Conservation (phyloP, 1,140 invertebrate species). For the Drosophila tristis region DNA sequence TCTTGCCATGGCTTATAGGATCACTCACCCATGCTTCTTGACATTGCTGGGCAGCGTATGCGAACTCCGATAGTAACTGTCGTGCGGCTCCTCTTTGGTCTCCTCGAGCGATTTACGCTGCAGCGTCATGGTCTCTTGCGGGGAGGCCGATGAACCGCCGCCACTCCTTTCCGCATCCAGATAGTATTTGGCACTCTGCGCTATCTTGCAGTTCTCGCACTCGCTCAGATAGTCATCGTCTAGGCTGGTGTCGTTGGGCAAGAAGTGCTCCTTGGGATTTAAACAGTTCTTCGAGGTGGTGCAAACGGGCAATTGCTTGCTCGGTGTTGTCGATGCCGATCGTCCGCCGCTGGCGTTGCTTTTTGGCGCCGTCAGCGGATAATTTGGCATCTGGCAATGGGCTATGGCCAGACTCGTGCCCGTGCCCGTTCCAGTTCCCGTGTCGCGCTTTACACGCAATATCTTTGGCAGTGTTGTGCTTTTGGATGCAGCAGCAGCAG, state of each 20-base stretch:
- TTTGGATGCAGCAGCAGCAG: slow-evolving; percentile 21
- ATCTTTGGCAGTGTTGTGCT: slow-evolving; percentile 63
- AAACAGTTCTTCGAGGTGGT: slow-evolving; percentile 83
- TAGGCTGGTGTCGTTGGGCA: slow-evolving; percentile 85
- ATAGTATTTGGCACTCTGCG: slow-evolving; percentile 88
- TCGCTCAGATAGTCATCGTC: slow-evolving; percentile 91
- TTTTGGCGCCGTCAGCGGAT: slow-evolving; percentile 52
- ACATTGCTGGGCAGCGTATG: slow-evolving; percentile 89
- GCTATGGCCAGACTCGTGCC: slow-evolving; percentile 49
- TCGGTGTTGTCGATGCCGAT: slow-evolving; percentile 25
- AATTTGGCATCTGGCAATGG: slow-evolving; percentile 77
- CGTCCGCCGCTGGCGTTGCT: slow-evolving; percentile 15
- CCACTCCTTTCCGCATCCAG: slow-evolving; percentile 86
- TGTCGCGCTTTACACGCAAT: slow-evolving; percentile 45
- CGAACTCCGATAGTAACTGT: slow-evolving; percentile 88
- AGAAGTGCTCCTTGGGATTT: slow-evolving; percentile 83
- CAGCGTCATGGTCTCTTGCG: slow-evolving; percentile 89
- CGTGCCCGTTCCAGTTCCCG: slow-evolving; percentile 16
- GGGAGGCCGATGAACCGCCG: slow-evolving; percentile 84
- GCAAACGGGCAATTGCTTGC: slow-evolving; percentile 81
- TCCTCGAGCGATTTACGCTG: slow-evolving; percentile 86
- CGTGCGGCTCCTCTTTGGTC: slow-evolving; percentile 85
- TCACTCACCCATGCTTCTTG: slow-evolving; percentile 86
- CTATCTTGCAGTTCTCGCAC: slow-evolving; percentile 92
- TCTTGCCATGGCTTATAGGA: background rate